Evolutionary conservation across 2,797 vertebrate species (phyloP).

Genomic region (Betta splendens): DNA sequence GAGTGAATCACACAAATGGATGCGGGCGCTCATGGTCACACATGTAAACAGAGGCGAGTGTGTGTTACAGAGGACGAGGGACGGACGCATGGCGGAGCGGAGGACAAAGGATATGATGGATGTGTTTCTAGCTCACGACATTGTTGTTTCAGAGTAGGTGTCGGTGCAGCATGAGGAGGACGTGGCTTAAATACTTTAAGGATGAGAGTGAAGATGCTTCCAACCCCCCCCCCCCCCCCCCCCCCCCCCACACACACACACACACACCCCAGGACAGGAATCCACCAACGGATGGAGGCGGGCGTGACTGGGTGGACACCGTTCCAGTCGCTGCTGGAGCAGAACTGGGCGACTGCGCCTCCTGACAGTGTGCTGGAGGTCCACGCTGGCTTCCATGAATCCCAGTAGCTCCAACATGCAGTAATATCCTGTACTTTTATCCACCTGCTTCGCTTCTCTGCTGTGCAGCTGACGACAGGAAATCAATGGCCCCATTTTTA

Average conservation of each 20-base stretch:
- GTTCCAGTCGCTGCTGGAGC: background rate
- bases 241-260: no score
- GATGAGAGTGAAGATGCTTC: no score
- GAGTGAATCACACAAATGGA: conserved; percentile 5
- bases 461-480: background rate
- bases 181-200: no score
- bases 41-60: background rate
- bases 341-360: background rate
- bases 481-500: background rate
- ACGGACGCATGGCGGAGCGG: no score
- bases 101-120: no score
- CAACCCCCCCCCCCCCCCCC: no score
- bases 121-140: no score
- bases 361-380: background rate
- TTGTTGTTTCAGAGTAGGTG: no score
- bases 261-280: background rate
- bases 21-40: background rate
- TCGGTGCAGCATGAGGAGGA: no score
- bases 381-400: background rate
- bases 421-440: no score
- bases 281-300: background rate
- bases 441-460: background rate
- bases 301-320: background rate
- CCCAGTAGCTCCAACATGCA: background rate
- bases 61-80: background rate